These are phyloP conservation scores for Elachura formosa DNA, from an alignment of 2,113 vertebrate genomes.

Conservation along the genomic window DNA sequence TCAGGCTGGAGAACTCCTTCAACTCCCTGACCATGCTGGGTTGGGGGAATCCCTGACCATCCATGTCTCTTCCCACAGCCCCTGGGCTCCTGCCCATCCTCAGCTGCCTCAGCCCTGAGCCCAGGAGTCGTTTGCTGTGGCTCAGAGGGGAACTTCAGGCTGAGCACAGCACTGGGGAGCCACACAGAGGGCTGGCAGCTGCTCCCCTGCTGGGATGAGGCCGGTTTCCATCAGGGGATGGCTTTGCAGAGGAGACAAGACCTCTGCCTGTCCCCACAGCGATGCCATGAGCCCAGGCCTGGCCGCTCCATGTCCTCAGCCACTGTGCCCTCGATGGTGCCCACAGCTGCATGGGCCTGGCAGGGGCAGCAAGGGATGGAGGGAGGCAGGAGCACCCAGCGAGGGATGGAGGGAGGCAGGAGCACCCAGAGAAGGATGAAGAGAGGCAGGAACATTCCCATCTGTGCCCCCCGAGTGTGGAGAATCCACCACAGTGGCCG, in stretches of 20 bases:
- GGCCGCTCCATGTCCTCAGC: rapidly evolving
- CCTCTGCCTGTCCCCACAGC: rapidly evolving
- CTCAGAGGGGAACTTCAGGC: no score
- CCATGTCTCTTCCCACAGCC: rapidly evolving
- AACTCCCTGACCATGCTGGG: no score
- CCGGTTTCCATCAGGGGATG: rapidly evolving
- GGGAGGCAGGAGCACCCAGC: rapidly evolving
- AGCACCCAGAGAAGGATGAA: rapidly evolving
- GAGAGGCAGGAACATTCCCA: rapidly evolving
- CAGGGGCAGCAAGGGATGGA: rapidly evolving
- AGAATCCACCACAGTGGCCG: rapidly evolving
- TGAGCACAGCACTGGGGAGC: not conserved
- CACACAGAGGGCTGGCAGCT: not conserved
- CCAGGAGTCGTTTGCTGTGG: rapidly evolving
- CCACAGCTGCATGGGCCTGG: rapidly evolving
- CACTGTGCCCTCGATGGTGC: rapidly evolving
- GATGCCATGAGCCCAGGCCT: not conserved
- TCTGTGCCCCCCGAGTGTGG: rapidly evolving
- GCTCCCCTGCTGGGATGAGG: rapidly evolving
- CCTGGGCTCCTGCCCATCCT: not conserved
- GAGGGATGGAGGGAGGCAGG: rapidly evolving
- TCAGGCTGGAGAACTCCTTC: no score
- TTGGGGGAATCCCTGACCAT: rapidly evolving
- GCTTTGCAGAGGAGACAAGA: no score
- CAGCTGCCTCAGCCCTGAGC: not conserved